Conservation (phyloP, 2,888 invertebrate genomes). For the Dicranocentrus wangi region DNA sequence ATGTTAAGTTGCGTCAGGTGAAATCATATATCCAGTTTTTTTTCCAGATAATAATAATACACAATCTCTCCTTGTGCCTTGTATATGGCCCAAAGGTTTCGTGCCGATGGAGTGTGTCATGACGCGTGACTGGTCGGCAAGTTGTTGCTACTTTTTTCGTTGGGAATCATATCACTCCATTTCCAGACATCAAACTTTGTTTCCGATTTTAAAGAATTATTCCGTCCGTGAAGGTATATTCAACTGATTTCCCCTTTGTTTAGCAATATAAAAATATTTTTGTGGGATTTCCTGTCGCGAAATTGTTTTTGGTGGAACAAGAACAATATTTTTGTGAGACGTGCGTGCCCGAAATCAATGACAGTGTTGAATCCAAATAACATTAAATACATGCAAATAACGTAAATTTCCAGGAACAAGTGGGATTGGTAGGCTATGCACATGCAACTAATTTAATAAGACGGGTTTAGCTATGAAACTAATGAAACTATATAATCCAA, state of each 20-base stretch:
- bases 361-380: too few species aligned
- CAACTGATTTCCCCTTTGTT: too few species aligned
- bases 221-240: background rate
- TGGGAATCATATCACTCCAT: background rate
- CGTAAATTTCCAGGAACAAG: too few species aligned
- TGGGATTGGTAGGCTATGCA: too few species aligned
- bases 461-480: too few species aligned
- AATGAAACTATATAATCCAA: too few species aligned
- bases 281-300: background rate
- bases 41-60: background rate
- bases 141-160: conserved; percentile 42
- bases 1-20: conserved; percentile 10
- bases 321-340: background rate
- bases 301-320: background rate
- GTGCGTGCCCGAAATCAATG: too few species aligned
- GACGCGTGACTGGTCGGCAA: conserved; percentile 52
- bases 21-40: conserved; percentile 7
- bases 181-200: background rate
- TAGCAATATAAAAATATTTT: background rate
- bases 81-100: conserved; percentile 38
- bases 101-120: conserved; percentile 37
- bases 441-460: too few species aligned
- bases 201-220: conserved; percentile 2
- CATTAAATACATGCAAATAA: too few species aligned
- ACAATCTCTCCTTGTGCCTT: background rate